These are phyloP conservation scores for Tetramorium simillimum DNA, from an alignment of 1,140 invertebrate genomes.

Conservation along the genomic window DNA sequence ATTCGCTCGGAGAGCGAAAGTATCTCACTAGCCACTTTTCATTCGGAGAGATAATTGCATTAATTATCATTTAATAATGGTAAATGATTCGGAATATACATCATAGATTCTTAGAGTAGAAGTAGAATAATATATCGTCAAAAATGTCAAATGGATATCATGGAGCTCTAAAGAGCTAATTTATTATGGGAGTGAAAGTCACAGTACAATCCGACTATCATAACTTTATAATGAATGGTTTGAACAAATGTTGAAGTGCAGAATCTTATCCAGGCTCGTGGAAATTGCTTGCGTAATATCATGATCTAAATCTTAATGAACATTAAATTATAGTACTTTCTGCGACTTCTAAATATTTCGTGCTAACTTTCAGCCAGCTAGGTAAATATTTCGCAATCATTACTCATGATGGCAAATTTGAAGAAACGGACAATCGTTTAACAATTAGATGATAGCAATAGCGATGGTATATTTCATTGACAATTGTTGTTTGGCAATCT, in stretches of 20 bases:
- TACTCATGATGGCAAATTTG: no score
- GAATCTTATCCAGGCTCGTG: neutral
- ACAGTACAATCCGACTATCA: neutral
- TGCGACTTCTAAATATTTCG: neutral
- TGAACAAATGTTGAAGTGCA: neutral
- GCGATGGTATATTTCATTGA: no score
- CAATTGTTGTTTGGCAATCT: no score
- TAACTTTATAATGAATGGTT: neutral
- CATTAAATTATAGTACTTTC: neutral
- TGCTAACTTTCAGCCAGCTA: neutral
- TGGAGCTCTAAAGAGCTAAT: neutral
- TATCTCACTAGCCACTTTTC: neutral
- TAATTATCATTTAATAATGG: neutral
- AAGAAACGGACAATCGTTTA: no score
- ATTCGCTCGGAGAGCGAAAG: neutral
- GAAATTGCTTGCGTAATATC: neutral
- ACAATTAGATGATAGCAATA: no score
- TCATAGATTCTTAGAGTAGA: neutral
- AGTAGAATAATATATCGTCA: neutral
- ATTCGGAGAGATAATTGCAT: neutral
- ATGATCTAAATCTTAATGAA: constrained; percentile 21
- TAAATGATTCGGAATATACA: neutral
- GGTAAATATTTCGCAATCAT: neutral
- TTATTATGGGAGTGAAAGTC: neutral
- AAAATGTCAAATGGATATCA: neutral